Evolutionary conservation across 2,888 invertebrate species (phyloP), one percentile per base, ranked within the genome.

Genomic region (Rapana venosa): DNA sequence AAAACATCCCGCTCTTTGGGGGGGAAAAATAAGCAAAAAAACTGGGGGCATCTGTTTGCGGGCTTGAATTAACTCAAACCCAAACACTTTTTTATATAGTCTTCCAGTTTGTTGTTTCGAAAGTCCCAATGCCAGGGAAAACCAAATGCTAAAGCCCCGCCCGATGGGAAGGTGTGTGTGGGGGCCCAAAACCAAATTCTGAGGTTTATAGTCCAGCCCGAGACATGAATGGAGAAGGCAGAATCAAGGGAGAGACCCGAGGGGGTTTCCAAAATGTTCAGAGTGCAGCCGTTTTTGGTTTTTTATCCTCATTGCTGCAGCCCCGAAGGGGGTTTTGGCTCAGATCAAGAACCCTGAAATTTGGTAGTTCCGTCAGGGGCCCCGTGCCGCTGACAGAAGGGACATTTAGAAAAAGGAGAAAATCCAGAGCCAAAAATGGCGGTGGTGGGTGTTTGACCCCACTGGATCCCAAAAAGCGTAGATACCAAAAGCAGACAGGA

Each of bases 381-480:
- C 2, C 47, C 8, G 47, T 47, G 47, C 47, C 17, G 35, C 8
- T 32, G 32, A n/a, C 86, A 87, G 20, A n/a, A 20, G 15, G 61
- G 6, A 70, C 32, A 83, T 87, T 87, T 32, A 90, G 56, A 35
- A 79, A 56, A 0, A n/a, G 32, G 2, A 90, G 47, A 20, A 58
- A 81, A 20, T 81, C 58, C 58, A 79, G 61, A 13, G 22, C 8
- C 2, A 20, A 22, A 86, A 58, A 0, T 86, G 6, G 22, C 36
- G n/a, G 20, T 2, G 77, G 32, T 5, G 77, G 66, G 0, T 17
- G 13, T 6, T 35, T 5, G n/a, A 58, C 74, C 11, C 81, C 87
- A n/a, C 79, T 86, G 26, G 87, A 30, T 30, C 87, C 90, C 26
- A 90, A 79, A 32, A 47, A 83, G 20, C 86, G n/a, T 20, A 86